Conservation (phyloP, 2,888 invertebrate genomes). For the Pammene fasciana region DNA sequence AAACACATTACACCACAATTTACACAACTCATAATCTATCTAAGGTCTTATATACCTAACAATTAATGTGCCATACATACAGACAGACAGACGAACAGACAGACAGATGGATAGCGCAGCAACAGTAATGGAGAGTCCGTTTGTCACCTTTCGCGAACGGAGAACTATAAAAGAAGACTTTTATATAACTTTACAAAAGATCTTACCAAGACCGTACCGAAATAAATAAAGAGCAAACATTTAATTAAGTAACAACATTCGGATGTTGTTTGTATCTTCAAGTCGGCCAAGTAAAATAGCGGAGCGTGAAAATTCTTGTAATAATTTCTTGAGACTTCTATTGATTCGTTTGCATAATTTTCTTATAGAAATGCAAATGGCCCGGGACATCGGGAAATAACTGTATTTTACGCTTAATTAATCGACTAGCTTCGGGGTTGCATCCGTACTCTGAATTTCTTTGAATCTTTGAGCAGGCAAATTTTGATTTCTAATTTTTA, state of each 20-base stretch:
- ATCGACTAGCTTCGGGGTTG: conserved; percentile 1
- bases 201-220: no score
- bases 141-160: no score
- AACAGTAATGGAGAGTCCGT: no score
- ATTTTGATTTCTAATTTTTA: background rate
- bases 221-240: conserved; percentile 12
- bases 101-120: no score
- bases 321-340: conserved; percentile 34
- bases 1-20: no score
- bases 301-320: conserved; percentile 29
- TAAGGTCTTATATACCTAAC: no score
- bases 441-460: conserved; percentile 20
- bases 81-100: no score
- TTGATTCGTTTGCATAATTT: conserved; percentile 40
- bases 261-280: conserved; percentile 13
- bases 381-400: conserved; percentile 25
- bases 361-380: conserved; percentile 39
- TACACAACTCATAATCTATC: no score
- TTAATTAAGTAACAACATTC: conserved; percentile 8
- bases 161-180: no score
- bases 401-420: conserved; percentile 32
- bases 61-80: no score
- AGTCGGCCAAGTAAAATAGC: conserved; percentile 7
- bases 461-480: background rate
- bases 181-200: no score